phyloP scores from a whole-genome alignment of 2,113 vertebrate genomes.

The Phyllostomus hastatus region DNA sequence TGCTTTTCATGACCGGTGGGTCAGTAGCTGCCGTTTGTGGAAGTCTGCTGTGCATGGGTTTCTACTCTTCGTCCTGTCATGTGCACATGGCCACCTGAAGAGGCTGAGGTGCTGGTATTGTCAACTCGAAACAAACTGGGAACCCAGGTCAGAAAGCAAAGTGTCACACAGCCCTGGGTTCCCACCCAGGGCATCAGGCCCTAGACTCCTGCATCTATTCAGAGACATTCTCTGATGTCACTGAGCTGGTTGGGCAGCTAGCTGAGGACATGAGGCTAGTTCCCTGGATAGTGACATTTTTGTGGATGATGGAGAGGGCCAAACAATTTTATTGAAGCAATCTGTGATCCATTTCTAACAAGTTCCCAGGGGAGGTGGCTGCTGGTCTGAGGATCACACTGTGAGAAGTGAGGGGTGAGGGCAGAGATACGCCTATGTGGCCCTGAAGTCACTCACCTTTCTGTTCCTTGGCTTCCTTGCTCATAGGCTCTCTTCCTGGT shows the following conservation, averaged over 20 bases:
- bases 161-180: background rate
- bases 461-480: background rate
- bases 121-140: background rate
- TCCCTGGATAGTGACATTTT: background rate
- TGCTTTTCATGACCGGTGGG: rapidly evolving
- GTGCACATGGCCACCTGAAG: rapidly evolving
- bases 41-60: rapidly evolving
- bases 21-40: background rate
- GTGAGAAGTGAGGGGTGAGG: background rate
- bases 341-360: background rate
- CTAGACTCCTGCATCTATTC: background rate
- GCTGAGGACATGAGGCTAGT: background rate
- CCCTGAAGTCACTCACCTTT: background rate
- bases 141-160: rapidly evolving
- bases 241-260: background rate
- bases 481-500: background rate
- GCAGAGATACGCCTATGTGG: background rate
- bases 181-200: background rate
- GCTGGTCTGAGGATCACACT: background rate
- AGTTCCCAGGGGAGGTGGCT: background rate
- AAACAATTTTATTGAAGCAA: background rate
- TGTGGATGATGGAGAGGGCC: background rate
- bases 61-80: rapidly evolving
- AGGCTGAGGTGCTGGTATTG: background rate
- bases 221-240: background rate